These are phyloP conservation scores for Morone saxatilis DNA, from an alignment of 2,113 vertebrate species.

Conservation along the genomic window DNA sequence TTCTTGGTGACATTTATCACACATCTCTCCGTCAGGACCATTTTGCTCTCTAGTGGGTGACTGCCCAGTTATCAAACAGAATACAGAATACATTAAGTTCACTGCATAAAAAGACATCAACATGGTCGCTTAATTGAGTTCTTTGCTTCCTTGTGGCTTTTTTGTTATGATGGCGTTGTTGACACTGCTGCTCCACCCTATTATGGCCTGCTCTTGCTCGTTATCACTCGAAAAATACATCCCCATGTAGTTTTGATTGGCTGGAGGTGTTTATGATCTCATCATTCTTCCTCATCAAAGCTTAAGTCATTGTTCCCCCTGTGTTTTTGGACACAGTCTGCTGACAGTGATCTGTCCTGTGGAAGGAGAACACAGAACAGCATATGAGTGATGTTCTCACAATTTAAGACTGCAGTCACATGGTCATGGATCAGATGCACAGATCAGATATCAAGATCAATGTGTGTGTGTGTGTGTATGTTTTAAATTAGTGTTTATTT, in stretches of 20 bases:
- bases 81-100: no score
- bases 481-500: not conserved
- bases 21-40: not conserved
- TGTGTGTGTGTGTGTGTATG: not conserved
- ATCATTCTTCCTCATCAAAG: not conserved
- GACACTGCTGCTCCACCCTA: not conserved
- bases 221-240: not conserved
- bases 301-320: constrained; percentile 9
- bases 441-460: not conserved
- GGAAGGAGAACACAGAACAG: not conserved
- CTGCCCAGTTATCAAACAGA: not conserved
- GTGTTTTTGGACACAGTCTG: not conserved
- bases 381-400: not conserved
- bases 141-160: not conserved
- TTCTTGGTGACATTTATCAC: not conserved
- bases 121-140: not conserved
- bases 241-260: not conserved
- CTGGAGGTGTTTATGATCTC: not conserved
- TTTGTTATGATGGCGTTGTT: not conserved
- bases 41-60: not conserved
- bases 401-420: not conserved
- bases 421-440: not conserved
- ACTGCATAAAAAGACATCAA: no score
- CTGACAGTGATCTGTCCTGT: not conserved
- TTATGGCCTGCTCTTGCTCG: not conserved